A percentile compares a stretch with the other conserved stretches of the same genome.
phyloP scores from a whole-genome alignment of 1,140 invertebrate genomes.

The Achatina immaculata region DNA sequence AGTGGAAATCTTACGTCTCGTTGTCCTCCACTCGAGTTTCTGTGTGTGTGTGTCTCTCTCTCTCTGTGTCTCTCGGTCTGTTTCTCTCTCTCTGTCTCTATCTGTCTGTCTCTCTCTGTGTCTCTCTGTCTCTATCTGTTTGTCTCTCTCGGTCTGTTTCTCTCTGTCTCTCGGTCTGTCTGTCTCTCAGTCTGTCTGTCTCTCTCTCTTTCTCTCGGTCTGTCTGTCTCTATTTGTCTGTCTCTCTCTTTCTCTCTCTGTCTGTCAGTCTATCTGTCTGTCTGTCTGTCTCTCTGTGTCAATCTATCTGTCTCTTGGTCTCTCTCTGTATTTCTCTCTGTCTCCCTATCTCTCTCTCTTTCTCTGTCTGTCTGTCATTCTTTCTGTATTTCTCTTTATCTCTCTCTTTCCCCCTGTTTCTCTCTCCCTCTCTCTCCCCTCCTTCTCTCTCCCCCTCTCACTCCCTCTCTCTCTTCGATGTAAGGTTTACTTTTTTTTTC shows the following conservation, averaged over 20 bases:
- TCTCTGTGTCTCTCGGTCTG: constrained; percentile 28
- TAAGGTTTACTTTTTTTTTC: constrained; percentile 3
- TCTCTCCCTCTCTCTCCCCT: constrained; percentile 33
- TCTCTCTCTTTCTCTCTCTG: constrained; percentile 31
- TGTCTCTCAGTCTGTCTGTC: too few species aligned
- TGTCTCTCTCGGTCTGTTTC: too few species aligned
- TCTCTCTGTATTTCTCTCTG: constrained; percentile 25
- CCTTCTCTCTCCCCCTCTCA: constrained; percentile 28
- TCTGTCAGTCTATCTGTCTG: constrained; percentile 31
- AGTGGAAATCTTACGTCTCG: too few species aligned
- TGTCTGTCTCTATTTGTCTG: constrained; percentile 25
- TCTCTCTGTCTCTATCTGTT: too few species aligned
- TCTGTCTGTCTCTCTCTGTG: constrained; percentile 4
- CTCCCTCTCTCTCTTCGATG: constrained; percentile 25
- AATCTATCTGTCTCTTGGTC: constrained; percentile 24
- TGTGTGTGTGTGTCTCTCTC: constrained; percentile 7
- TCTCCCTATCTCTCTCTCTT: constrained; percentile 18
- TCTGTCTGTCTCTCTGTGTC: constrained; percentile 22
- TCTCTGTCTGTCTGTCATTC: constrained; percentile 30
- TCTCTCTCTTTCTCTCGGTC: constrained; percentile 26
- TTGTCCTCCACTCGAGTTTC: too few species aligned
- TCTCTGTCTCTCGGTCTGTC: too few species aligned
- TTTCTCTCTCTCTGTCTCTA: constrained; percentile 29
- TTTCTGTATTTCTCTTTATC: constrained; percentile 25
- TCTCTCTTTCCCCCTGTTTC: constrained; percentile 23